Base-by-base conservation (phyloP, 2,888 invertebrate genomes). In the Drosophila infuscata region DNA sequence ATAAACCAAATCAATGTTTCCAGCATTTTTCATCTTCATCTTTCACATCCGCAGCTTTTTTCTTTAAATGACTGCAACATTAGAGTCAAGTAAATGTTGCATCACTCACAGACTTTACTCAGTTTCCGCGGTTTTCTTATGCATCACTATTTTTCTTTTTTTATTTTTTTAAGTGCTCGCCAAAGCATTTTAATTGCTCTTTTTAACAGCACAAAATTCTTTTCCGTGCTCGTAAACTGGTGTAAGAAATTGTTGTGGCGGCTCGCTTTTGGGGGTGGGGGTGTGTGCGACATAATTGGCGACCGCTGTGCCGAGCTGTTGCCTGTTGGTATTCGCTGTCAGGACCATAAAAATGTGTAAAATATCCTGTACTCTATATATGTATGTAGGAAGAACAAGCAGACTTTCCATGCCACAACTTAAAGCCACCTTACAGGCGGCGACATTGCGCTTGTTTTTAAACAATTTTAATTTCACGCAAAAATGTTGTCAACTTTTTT, bases 301-400 rank as follows among this genome's bases (percentile, higher is more conserved):
- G 70, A 52, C 53, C 32, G 60, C 67, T 62, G 79, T 38, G 57
- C 54, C 49, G 35, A 36, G 64, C 62, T 51, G 63, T 25, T 32
- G 33, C 46, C 30, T 57, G 67, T 49, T 60, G 53, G 80, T 51
- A 33, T 60, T 60, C 56, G 63, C 63, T 79, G 74, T 54, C 71
- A 72, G 65, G 61, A 67, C 66, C 80, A 77, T 89, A 85, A 91
- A 91, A 87, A 76, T 85, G 76, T 76, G 86, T 65, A 91, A 88
- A 88, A 80, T 77, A 77, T 88, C 79, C 30, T 11, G 29, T 41
- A 30, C 41, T 36, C 29, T 51, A 66, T 15, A 65, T 52, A 56
- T 53, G 49, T 41, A 15, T 20, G 6, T 43, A 53, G 48, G 48
- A 17, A 33, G 32, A 62, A 52, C 48, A 41, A 43, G 17, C 38